Conservation (phyloP, 2,888 invertebrate species). For the Mesorhabditis belari region DNA sequence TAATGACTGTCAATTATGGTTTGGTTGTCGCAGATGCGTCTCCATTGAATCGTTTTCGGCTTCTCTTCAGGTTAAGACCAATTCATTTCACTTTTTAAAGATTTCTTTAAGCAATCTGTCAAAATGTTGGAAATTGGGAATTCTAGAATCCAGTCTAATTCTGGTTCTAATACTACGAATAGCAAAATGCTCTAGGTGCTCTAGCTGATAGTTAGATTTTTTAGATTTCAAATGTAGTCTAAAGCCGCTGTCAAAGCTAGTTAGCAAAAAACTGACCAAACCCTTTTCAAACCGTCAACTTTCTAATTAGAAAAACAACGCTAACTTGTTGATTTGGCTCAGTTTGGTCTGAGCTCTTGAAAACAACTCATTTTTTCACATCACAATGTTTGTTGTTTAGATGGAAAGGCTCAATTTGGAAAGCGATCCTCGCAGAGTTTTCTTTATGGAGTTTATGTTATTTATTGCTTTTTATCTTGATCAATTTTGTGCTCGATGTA, state of each 20-base stretch:
- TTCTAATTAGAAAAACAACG: not conserved
- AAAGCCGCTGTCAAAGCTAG: not conserved
- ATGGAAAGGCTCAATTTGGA: slow-evolving; percentile 32
- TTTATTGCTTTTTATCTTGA: slow-evolving; percentile 18
- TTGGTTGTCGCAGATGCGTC: not conserved
- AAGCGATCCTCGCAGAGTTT: slow-evolving; percentile 25
- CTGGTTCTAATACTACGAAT: not conserved
- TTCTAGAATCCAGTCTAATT: not conserved
- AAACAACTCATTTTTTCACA: too few species aligned
- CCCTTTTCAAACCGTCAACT: not conserved
- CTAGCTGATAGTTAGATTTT: too few species aligned
- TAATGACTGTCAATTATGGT: not conserved
- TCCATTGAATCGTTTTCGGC: not conserved
- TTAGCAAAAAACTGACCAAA: not conserved
- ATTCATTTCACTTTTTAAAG: not conserved
- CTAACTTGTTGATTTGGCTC: not conserved
- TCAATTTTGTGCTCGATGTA: slow-evolving; percentile 19
- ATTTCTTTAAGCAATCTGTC: too few species aligned
- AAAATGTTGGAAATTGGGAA: too few species aligned
- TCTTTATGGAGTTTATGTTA: slow-evolving; percentile 22
- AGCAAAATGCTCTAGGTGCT: too few species aligned
- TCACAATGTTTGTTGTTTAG: slow-evolving; percentile 11
- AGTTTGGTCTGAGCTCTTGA: not conserved
- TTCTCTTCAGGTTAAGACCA: not conserved
- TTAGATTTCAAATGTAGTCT: too few species aligned